phyloP scores from a whole-genome alignment of 2,797 vertebrate species.

The Microcaecilia unicolor region DNA sequence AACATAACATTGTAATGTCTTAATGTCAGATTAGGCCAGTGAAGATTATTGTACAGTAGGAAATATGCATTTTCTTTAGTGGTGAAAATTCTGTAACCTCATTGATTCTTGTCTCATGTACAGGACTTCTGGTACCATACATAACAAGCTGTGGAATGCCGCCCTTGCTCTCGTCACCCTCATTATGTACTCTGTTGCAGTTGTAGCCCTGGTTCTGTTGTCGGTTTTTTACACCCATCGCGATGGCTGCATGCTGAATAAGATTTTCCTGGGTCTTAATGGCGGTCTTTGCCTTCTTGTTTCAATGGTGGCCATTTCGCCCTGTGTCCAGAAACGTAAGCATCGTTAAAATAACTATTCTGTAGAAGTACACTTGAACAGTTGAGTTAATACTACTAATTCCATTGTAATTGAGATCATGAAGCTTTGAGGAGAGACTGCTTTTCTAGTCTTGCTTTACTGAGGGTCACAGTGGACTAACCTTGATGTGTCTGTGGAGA shows the following conservation, averaged over 20 bases:
- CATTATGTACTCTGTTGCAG: conserved; percentile 72
- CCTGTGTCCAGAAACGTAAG: conserved; percentile 87
- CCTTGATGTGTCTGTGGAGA: too few relatives aligned
- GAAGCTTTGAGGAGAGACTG: too few relatives aligned
- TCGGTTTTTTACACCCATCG: conserved; percentile 73
- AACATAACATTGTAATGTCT: too few relatives aligned
- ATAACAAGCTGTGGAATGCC: conserved; percentile 83
- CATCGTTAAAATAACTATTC: neutral
- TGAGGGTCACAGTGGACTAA: too few relatives aligned
- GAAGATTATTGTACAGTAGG: too few relatives aligned
- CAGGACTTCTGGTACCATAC: conserved; percentile 79
- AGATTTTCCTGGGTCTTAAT: conserved; percentile 82
- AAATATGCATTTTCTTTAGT: too few relatives aligned
- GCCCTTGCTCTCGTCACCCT: conserved; percentile 81
- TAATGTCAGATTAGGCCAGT: too few relatives aligned
- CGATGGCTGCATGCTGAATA: conserved; percentile 79
- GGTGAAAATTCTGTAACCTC: neutral
- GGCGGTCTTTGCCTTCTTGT: conserved; percentile 80
- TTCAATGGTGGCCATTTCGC: conserved; percentile 81
- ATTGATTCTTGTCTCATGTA: neutral
- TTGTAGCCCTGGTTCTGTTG: conserved; percentile 77
- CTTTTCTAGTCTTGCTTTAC: too few relatives aligned
- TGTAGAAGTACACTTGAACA: too few relatives aligned
- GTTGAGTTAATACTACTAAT: too few relatives aligned
- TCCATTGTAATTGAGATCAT: too few relatives aligned